Percentiles rank a stretch among this genome's conserved stretches.
phyloP scores from a whole-genome alignment of 2,797 vertebrate genomes.

The Leptodactylus fallax region DNA sequence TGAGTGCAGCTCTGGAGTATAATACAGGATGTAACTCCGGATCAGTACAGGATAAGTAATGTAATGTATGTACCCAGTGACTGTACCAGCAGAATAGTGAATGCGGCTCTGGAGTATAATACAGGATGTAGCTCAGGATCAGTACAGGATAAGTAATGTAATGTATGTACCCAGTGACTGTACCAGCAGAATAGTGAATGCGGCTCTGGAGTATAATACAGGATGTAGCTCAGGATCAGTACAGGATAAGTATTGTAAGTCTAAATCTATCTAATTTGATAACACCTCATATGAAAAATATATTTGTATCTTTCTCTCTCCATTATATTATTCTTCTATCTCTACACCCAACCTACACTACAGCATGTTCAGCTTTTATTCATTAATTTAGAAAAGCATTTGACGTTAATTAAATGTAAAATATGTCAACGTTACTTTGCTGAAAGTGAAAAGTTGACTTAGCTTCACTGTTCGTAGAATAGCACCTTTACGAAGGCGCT shows the following conservation, averaged over 20 bases:
- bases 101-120: background rate
- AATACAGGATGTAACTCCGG: too few species aligned
- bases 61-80: too few species aligned
- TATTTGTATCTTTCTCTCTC: too few species aligned
- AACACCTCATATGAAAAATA: background rate
- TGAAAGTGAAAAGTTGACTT: background rate
- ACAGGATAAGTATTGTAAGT: too few species aligned
- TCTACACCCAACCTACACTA: background rate
- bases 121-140: background rate
- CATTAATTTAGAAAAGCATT: slow-evolving; percentile 1
- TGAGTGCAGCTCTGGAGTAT: too few species aligned
- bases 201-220: background rate
- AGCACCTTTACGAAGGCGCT: slow-evolving; percentile 28
- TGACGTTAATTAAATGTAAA: slow-evolving; percentile 38
- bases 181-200: too few species aligned
- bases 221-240: too few species aligned
- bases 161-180: too few species aligned
- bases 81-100: too few species aligned
- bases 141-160: too few species aligned
- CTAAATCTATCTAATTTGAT: background rate
- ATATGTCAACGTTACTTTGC: slow-evolving; percentile 17
- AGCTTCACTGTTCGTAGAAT: slow-evolving; percentile 14
- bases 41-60: too few species aligned
- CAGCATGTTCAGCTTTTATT: background rate
- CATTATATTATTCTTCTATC: background rate